Evolutionary conservation across 1,140 invertebrate species (phyloP).

Genomic region (Eueides isabella): DNA sequence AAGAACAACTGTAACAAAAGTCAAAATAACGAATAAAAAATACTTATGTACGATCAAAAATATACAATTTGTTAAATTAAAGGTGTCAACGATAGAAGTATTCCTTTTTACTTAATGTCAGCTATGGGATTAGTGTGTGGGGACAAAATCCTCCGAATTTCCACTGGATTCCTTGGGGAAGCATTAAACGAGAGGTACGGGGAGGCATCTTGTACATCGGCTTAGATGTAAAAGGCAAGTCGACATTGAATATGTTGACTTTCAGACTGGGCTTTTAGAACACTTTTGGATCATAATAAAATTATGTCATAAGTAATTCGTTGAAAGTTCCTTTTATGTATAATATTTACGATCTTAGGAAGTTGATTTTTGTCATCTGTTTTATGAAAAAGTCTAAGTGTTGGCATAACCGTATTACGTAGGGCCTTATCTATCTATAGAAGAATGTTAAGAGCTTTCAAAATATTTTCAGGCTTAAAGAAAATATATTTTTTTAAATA

Average conservation of each 20-base stretch:
- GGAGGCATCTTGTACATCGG: constrained; percentile 22
- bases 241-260: constrained; percentile 25
- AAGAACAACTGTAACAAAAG: neutral
- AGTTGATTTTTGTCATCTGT: neutral
- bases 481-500: too few relatives aligned
- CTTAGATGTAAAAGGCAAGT: constrained; percentile 26
- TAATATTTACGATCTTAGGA: neutral
- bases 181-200: constrained; percentile 29
- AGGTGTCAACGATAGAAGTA: neutral
- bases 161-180: constrained; percentile 32
- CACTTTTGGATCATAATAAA: neutral
- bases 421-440: neutral
- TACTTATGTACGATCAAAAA: neutral
- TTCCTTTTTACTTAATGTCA: constrained; percentile 27
- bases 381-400: neutral
- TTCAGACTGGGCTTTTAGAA: neutral
- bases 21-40: neutral
- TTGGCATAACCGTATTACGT: neutral
- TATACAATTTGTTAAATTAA: constrained; percentile 14
- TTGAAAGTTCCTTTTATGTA: neutral
- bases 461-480: too few relatives aligned
- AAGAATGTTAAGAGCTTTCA: too few relatives aligned
- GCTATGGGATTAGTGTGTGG: constrained; percentile 20
- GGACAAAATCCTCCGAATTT: constrained; percentile 27
- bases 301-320: neutral